These are phyloP conservation scores for Tetramorium bicarinatum DNA, from an alignment of 2,888 invertebrate genomes.

Conservation along the genomic window DNA sequence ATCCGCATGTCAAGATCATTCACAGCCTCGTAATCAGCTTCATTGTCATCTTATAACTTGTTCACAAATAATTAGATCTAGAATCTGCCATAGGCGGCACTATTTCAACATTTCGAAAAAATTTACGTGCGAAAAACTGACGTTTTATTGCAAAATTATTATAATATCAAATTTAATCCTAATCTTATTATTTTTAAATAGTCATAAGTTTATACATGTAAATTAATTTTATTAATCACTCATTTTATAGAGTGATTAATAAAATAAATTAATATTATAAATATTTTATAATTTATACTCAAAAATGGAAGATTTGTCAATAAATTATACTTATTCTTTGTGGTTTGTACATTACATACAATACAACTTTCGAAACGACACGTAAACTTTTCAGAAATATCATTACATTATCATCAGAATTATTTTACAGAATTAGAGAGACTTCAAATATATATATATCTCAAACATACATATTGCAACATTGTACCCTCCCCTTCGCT, in stretches of 20 bases:
- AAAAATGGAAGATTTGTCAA: background rate
- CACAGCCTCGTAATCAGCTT: conserved; percentile 77
- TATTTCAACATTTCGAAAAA: conserved; percentile 10
- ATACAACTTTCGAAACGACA: background rate
- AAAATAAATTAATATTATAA: no score
- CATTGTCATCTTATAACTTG: conserved; percentile 56
- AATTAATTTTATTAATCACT: background rate
- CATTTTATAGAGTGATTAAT: no score
- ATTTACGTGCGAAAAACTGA: conserved; percentile 9
- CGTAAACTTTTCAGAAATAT: conserved; percentile 32
- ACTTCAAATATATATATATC: conserved; percentile 58
- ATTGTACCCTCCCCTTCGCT: background rate
- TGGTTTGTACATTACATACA: background rate
- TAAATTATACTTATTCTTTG: conserved; percentile 2
- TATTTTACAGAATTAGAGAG: conserved; percentile 55
- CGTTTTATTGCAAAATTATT: background rate
- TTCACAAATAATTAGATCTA: conserved; percentile 45
- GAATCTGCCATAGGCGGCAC: background rate
- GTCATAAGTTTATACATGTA: background rate
- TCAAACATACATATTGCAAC: background rate
- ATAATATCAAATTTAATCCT: background rate
- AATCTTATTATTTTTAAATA: background rate
- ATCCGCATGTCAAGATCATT: conserved; percentile 72
- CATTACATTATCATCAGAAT: conserved; percentile 32
- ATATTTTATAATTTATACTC: background rate